Conservation (phyloP, 2,113 vertebrate genomes). For the Alligator mississippiensis region DNA sequence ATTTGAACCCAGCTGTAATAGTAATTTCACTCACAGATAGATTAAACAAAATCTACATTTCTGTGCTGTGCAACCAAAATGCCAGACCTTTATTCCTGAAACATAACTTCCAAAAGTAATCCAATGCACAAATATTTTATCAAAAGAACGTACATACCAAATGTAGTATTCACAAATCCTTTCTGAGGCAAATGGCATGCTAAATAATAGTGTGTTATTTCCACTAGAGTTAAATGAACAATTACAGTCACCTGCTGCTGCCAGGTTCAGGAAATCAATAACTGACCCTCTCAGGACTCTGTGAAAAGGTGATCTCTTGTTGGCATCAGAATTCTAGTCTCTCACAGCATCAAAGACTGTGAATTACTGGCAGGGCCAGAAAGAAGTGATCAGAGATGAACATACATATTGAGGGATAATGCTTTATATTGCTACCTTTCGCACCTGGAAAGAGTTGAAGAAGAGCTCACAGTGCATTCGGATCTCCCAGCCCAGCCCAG, state of each 20-base stretch:
- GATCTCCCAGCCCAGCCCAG: constrained; percentile 86
- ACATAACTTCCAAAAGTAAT: background rate
- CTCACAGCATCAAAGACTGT: background rate
- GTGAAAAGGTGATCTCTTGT: background rate
- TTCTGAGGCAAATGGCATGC: no score
- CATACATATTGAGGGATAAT: background rate
- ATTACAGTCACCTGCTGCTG: background rate
- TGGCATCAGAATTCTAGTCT: background rate
- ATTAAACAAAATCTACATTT: background rate
- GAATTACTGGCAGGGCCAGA: background rate
- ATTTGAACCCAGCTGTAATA: background rate
- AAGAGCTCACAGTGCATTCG: constrained; percentile 94
- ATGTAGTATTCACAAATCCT: background rate
- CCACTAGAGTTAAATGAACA: background rate
- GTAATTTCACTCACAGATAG: background rate
- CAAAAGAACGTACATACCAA: no score
- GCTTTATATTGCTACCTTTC: background rate
- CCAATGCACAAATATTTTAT: background rate
- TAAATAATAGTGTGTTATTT: background rate
- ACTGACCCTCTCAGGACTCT: background rate
- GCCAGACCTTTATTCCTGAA: background rate
- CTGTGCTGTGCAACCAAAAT: background rate
- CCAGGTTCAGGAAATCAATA: background rate
- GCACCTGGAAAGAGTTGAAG: constrained; percentile 94
- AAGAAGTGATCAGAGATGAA: background rate